Evolutionary conservation across 1,140 invertebrate genomes (phyloP).

Genomic region (Chrysomallon squamiferum): DNA sequence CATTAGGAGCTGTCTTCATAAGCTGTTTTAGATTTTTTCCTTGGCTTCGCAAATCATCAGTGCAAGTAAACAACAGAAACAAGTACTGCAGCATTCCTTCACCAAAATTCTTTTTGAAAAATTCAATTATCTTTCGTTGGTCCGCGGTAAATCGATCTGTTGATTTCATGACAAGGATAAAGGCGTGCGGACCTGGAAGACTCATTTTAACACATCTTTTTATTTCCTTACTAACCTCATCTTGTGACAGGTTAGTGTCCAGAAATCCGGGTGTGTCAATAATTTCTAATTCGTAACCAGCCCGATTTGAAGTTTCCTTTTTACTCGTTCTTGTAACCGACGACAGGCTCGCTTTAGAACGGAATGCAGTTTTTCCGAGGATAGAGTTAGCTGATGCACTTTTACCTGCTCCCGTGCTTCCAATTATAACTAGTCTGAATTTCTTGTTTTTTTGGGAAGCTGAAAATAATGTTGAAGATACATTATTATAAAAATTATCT

Average conservation of each 20-base stretch:
- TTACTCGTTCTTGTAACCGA: too few relatives aligned
- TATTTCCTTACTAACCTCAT: constrained; percentile 19
- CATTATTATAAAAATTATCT: too few relatives aligned
- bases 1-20: neutral
- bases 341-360: too few relatives aligned
- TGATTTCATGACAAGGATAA: neutral
- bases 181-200: constrained; percentile 26
- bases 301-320: too few relatives aligned
- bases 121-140: constrained; percentile 4
- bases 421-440: too few relatives aligned
- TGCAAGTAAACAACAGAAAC: constrained; percentile 15
- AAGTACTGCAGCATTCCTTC: constrained; percentile 4
- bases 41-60: neutral
- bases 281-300: constrained; percentile 4
- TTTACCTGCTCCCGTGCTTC: too few relatives aligned
- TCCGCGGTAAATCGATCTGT: constrained; percentile 12
- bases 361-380: too few relatives aligned
- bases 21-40: neutral
- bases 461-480: too few relatives aligned
- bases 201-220: constrained; percentile 25
- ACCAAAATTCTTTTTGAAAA: constrained; percentile 6
- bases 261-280: constrained; percentile 34
- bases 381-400: too few relatives aligned
- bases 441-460: too few relatives aligned
- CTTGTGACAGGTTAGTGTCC: constrained; percentile 20